These are phyloP conservation scores for Oncorhynchus nerka DNA, from an alignment of 2,113 vertebrate genomes.

Conservation along the genomic window DNA sequence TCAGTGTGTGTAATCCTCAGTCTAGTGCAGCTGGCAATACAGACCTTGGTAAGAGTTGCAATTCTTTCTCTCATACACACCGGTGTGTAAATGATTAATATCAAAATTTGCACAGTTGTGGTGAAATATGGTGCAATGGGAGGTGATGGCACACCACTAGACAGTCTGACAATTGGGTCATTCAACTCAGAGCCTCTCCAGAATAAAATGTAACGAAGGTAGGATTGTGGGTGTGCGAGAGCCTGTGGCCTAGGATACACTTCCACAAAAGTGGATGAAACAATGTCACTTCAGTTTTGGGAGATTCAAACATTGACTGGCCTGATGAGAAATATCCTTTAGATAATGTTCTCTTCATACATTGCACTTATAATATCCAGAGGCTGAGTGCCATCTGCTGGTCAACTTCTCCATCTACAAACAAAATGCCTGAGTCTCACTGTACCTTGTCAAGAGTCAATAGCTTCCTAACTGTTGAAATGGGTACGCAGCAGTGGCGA, in stretches of 20 bases:
- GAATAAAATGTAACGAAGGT: background rate
- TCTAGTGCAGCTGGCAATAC: background rate
- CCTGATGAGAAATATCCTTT: background rate
- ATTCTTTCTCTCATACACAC: background rate
- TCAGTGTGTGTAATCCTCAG: background rate
- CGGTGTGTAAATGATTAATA: background rate
- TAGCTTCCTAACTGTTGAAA: background rate
- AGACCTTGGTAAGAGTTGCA: background rate
- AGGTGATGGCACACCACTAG: background rate
- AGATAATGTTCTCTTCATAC: background rate
- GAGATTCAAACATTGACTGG: too few species aligned
- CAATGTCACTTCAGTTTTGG: too few species aligned
- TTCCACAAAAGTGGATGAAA: too few species aligned
- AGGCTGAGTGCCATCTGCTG: constrained; percentile 10
- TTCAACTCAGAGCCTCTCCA: background rate
- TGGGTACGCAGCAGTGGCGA: too few species aligned
- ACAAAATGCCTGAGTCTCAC: background rate
- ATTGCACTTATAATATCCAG: background rate
- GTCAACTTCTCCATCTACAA: background rate
- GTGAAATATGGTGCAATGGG: background rate
- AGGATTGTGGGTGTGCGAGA: background rate
- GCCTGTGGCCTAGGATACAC: too few species aligned
- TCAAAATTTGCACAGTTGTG: background rate
- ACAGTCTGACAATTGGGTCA: background rate
- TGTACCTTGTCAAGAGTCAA: too few species aligned